Base-by-base conservation (phyloP, 1,140 invertebrate species). In the Caerostris darwini region DNA sequence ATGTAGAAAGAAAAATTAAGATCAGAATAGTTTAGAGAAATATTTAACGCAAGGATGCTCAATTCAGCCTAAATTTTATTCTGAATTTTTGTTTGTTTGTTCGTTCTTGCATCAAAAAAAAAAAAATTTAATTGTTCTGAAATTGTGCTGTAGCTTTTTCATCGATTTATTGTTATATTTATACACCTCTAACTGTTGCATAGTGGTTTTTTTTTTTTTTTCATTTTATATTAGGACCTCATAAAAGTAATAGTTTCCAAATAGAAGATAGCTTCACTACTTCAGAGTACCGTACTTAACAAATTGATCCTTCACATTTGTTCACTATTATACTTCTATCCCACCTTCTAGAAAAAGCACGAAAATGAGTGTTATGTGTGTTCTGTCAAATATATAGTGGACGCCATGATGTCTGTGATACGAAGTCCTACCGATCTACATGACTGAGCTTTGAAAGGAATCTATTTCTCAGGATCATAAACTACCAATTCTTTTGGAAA, bases 391-490 rank as follows among this genome's bases (percentile, higher is more conserved):
- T 71, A 19, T 77, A 77, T 12, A 50, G 34, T 53, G 34, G 34
- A 8, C 54, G 10, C 81, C 81, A 14, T 19, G 7, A 56, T 54
- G 56, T 58, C 7, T 58, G 57, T 58, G 56, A 85, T 85, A 85
- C 19, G 7, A 58, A 6, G 10, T 54, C 57, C 57, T 59, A 10
- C 56, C 56, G 19, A 82, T 14, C 34, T 82, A 53, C 10, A 53
- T 8, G 56, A 7, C 3, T 19, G 19, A 57, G 7, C 17, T 19
- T 85, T 19, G 17, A 85, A 59, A 19, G 3, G 12, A 34, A 59
- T 4, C n/a, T 3, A 85, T 83, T 85, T 14, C 58, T 58, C 83
- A 34, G n/a, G 83, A 85, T 17, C 83, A 58, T 82, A 82, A 82
- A 82, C 19, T 85, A 34, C 83, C n/a, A 58, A 10, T 19, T 58